Base-by-base conservation (phyloP, 2,888 invertebrate species). In the Rhingia campestris region DNA sequence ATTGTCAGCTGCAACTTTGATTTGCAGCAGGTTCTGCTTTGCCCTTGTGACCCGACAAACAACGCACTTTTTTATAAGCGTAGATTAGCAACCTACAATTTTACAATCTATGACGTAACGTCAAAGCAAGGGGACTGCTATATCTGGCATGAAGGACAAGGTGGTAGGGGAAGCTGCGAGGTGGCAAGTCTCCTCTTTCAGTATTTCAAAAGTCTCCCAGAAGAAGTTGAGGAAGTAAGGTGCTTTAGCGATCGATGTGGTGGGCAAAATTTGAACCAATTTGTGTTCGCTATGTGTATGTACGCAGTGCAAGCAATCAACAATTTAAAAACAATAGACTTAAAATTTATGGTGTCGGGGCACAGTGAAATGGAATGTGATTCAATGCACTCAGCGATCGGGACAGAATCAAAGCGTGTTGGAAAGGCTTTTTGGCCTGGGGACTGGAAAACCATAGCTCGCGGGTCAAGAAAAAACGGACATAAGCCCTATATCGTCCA, bases 291-390 rank as follows among this genome's bases (percentile, higher is more conserved):
- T 10, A 56, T 69, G 45, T 69, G 59, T 70, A 22, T 74, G 14
- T 58, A 51, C 12, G 47, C 58, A 47, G 37, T 59, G 7, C 67
- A 67, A 33, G 33, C 41, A 14, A 53, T 54, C 9, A n/a, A 2
- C 32, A 53, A 37, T 41, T n/a, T 72, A 22, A 35, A 53, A 35
- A 43, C 47, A 22, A 32, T 37, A 33, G 9, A 41, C 35, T 47
- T 54, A 61, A 53, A 73, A 73, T 73, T 33, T 37, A 30, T 73
- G 41, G 53, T 53, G 32, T 3, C 35, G n/a, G 63, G 35, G 12
- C 51, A 59, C 33, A 58, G 49, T 30, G 70, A 70, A 59, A 54
- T 45, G 54, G 63, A 56, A 32, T 41, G 54, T 39, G 56, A 64
- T 61, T 64, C 56, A 47, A 41, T 58, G 39, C 49, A 39, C 37